Percentiles rank a stretch among this genome's conserved stretches.
phyloP scores from a whole-genome alignment of 2,113 vertebrate species.

The Gavia stellata region DNA sequence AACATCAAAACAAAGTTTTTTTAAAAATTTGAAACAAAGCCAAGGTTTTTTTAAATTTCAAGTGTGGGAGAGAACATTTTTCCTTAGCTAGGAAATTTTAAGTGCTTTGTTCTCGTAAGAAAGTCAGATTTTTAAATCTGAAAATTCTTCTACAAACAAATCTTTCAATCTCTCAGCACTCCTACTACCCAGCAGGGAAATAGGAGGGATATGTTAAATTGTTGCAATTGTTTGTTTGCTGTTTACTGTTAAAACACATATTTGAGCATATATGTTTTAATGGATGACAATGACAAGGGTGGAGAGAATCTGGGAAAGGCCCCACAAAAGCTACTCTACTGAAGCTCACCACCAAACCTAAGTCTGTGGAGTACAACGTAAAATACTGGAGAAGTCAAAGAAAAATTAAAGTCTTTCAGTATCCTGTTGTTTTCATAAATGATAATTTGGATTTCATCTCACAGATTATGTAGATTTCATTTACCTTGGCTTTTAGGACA shows the following conservation, averaged over 20 bases:
- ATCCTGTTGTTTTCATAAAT: background rate
- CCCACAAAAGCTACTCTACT: background rate
- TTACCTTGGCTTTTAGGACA: background rate
- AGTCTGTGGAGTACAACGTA: background rate
- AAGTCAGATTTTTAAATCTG: background rate
- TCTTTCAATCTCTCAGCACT: background rate
- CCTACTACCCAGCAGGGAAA: background rate
- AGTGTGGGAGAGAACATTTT: background rate
- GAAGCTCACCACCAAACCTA: background rate
- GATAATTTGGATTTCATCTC: background rate
- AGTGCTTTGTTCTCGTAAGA: background rate
- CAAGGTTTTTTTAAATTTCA: rapidly evolving
- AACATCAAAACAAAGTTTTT: background rate
- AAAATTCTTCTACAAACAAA: background rate
- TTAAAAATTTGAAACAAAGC: background rate
- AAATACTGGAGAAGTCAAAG: background rate
- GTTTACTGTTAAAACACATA: conserved; percentile 3
- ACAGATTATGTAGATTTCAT: background rate
- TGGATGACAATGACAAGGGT: background rate
- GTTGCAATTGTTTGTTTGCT: background rate
- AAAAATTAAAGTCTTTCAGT: background rate
- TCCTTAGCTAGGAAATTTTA: background rate
- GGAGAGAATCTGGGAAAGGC: background rate
- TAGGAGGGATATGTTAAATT: background rate
- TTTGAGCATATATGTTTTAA: background rate